phyloP scores from a whole-genome alignment of 37 sponge, comb jelly and placozoan species.

The Sycon ciliatum region DNA sequence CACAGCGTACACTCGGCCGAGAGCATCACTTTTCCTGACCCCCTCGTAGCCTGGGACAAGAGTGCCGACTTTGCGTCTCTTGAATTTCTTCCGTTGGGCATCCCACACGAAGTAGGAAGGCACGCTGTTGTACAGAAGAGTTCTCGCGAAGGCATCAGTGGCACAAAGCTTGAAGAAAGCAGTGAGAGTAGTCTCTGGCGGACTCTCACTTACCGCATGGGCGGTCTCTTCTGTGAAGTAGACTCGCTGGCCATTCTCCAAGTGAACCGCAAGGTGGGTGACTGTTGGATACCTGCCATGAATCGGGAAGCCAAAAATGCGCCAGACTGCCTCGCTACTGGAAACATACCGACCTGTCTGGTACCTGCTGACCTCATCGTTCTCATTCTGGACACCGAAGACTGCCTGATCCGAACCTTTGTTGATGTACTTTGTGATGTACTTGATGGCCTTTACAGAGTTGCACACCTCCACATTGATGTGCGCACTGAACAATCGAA shows the following conservation, averaged over 20 bases:
- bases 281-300: slow-evolving; percentile 42
- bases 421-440: slow-evolving; percentile 46
- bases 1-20: slow-evolving; percentile 38
- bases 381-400: neutral
- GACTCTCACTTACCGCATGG: neutral
- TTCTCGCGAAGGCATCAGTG: slow-evolving; percentile 27
- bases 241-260: slow-evolving; percentile 37
- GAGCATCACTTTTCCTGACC: slow-evolving; percentile 23
- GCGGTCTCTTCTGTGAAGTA: slow-evolving; percentile 33
- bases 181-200: slow-evolving; percentile 31
- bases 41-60: slow-evolving; percentile 8
- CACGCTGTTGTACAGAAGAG: slow-evolving; percentile 25
- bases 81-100: too few species aligned
- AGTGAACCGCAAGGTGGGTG: slow-evolving; percentile 31
- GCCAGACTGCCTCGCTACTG: slow-evolving; percentile 35
- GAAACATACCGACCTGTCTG: slow-evolving; percentile 30
- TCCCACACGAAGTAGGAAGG: slow-evolving; percentile 16
- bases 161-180: slow-evolving; percentile 32
- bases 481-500: slow-evolving; percentile 16
- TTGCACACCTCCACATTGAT: slow-evolving; percentile 44
- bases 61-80: slow-evolving; percentile 22
- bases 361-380: slow-evolving; percentile 31
- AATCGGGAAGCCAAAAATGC: slow-evolving; percentile 38
- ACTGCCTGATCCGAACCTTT: slow-evolving; percentile 42
- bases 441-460: slow-evolving; percentile 43